phyloP scores from a whole-genome alignment of 2,797 vertebrate genomes.

The Valencia hispanica region DNA sequence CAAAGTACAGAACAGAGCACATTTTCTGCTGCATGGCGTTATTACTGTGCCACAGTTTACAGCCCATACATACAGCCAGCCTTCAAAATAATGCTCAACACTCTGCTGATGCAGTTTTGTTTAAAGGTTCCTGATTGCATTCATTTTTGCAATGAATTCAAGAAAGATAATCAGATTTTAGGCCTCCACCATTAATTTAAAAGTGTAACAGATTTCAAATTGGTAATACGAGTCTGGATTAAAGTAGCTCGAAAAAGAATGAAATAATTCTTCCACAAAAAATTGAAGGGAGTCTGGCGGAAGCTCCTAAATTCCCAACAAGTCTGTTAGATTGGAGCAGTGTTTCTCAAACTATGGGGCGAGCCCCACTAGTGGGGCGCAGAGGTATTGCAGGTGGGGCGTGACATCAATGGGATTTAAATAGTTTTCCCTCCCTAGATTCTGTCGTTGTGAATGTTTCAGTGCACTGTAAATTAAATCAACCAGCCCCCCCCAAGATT shows the following conservation, averaged over 20 bases:
- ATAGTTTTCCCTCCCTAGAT: no score
- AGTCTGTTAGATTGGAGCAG: slow-evolving; percentile 54
- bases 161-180: slow-evolving; percentile 43
- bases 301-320: slow-evolving; percentile 35
- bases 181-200: slow-evolving; percentile 34
- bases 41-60: slow-evolving; percentile 74
- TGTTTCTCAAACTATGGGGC: no score
- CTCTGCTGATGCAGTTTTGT: slow-evolving; percentile 29
- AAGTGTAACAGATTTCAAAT: slow-evolving; percentile 56
- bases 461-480: no score
- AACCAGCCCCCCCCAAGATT: no score
- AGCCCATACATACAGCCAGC: slow-evolving; percentile 53
- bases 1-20: slow-evolving; percentile 77
- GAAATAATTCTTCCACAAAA: slow-evolving; percentile 61
- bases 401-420: no score
- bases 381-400: no score
- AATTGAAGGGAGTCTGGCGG: slow-evolving; percentile 54
- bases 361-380: no score
- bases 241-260: slow-evolving; percentile 51
- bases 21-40: slow-evolving; percentile 74
- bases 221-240: slow-evolving; percentile 52
- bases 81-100: slow-evolving; percentile 46
- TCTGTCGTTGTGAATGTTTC: no score
- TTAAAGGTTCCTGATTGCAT: slow-evolving; percentile 45
- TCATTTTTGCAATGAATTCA: slow-evolving; percentile 37